Evolutionary conservation across 2,797 vertebrate species (phyloP), one percentile per base, ranked within the genome.

Genomic region (Ctenochaetus hawaiiensis): DNA sequence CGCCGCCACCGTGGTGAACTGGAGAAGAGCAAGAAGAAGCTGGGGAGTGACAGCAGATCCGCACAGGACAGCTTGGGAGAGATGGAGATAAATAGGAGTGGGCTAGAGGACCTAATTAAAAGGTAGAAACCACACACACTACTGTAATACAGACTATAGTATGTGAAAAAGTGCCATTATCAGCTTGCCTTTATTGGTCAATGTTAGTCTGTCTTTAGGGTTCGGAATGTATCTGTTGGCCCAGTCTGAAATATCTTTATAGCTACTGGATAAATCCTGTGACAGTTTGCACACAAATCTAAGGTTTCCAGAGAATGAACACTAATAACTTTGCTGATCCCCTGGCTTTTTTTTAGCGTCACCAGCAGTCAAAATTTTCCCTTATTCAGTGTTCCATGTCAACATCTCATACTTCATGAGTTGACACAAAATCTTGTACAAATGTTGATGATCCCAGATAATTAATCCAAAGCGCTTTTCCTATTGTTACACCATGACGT

Each of bases 81-180:
- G 72, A 92, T 93, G 85, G 93, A 93, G 84, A 94, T 78, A 87
- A 94, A 91, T 75, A 95, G 88, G 75, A 91, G 73, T 48, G 89
- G 94, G 23, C 89, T 95, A 86, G 95, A 96, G 44, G 94, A 96
- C 16, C 78, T 95, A 54, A 85, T 96, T 26, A 95, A 91, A 89
- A 94, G 93, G 96, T 96, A 23, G 81, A 43, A 65, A 22, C 22
- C 3, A 0, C 0, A 0, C 2, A 14, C 44, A 17, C 23, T 14
- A 30, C 8, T 14, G 12, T 34, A 8, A 1, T 12, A 26, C 1
- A 17, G 30, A 43, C 54, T 14, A 43, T 12, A 49, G 6, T 1
- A n/a, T 59, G 30, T 67, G 12, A 34, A 45, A 18, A 22, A 47
- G 12, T 44, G 52, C 18, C 8, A 4, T 47, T 22, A 34, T 45